These are phyloP conservation scores for Brassicogethes aeneus DNA, from an alignment of 2,888 invertebrate species.

Conservation along the genomic window DNA sequence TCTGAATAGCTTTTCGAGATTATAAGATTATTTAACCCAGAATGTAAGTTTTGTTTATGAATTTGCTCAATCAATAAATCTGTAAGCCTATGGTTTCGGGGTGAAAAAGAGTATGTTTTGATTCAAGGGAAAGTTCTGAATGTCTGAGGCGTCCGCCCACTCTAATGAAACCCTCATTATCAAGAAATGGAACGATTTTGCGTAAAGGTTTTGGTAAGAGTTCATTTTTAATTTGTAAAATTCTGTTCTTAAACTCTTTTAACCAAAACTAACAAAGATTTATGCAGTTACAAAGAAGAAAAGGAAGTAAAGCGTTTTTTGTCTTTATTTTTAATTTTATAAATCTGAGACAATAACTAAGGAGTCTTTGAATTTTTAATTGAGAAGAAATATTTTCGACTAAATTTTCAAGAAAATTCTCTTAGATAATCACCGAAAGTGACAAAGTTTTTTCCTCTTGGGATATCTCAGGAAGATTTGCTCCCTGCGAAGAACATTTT, in stretches of 20 bases:
- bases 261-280: too few species aligned
- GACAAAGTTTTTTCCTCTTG: too few species aligned
- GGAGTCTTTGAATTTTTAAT: not conserved
- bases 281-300: too few species aligned
- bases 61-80: too few species aligned
- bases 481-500: not conserved
- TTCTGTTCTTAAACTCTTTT: slow-evolving; percentile 1
- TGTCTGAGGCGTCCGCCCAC: too few species aligned
- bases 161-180: slow-evolving; percentile 6
- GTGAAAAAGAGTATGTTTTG: not conserved
- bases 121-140: slow-evolving; percentile 1
- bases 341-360: slow-evolving; percentile 4
- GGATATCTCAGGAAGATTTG: not conserved
- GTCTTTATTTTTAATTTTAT: not conserved
- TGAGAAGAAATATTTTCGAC: slow-evolving; percentile 2
- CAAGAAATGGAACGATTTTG: slow-evolving; percentile 5
- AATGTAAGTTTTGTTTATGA: too few species aligned
- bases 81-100: too few species aligned
- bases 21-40: not conserved
- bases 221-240: slow-evolving; percentile 3
- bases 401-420: not conserved
- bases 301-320: too few species aligned
- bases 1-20: not conserved
- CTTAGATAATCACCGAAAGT: not conserved
- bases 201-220: too few species aligned